Conservation (phyloP, 2,113 vertebrate species). For the Anhinga rufa region DNA sequence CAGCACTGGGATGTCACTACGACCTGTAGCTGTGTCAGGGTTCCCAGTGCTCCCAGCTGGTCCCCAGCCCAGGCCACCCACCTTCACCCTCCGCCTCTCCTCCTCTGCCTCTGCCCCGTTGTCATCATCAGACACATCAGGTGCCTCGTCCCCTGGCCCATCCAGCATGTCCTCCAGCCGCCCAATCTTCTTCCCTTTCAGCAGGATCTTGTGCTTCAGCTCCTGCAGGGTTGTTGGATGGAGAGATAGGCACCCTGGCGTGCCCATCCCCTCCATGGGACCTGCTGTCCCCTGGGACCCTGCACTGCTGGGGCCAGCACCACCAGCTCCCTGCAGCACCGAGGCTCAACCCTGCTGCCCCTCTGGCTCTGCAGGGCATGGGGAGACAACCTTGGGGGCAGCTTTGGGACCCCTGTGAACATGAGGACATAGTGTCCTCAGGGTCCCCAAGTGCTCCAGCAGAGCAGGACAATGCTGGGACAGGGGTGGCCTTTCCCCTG, state of each 20-base stretch:
- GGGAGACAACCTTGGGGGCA: neutral
- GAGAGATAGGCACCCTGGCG: neutral
- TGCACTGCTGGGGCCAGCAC: neutral
- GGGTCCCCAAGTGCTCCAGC: neutral
- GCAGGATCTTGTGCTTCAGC: slow-evolving; percentile 83
- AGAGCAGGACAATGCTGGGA: neutral
- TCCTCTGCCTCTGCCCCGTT: slow-evolving; percentile 9
- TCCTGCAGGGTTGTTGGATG: slow-evolving; percentile 62
- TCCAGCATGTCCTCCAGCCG: slow-evolving; percentile 69
- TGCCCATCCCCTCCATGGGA: neutral
- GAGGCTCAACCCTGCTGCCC: neutral
- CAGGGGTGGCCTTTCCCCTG: neutral
- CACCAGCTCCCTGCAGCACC: neutral
- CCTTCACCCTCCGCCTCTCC: slow-evolving; percentile 71
- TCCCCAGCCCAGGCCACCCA: neutral
- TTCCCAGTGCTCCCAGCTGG: neutral
- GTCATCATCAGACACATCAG: slow-evolving; percentile 55
- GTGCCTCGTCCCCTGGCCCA: slow-evolving; percentile 69
- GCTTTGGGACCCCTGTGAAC: neutral
- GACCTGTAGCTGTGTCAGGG: neutral
- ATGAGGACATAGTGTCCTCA: neutral
- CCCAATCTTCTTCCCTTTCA: slow-evolving; percentile 90
- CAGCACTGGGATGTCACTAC: neutral
- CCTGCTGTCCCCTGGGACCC: neutral
- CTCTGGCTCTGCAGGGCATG: neutral